Percentiles rank a stretch among this genome's conserved stretches.
phyloP scores from a whole-genome alignment of 2,113 vertebrate genomes.

The Apistogramma diplotaenia region DNA sequence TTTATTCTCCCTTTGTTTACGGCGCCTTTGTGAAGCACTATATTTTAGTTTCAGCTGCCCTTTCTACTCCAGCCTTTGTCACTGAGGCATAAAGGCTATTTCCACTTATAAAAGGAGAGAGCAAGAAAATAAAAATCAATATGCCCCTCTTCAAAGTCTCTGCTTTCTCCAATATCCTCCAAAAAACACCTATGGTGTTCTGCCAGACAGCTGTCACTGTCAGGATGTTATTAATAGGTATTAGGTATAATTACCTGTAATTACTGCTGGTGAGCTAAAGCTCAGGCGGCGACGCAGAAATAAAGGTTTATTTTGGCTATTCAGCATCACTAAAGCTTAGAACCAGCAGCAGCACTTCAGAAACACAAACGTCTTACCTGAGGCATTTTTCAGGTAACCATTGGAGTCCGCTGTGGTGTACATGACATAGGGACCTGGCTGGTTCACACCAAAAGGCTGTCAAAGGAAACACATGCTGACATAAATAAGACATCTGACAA shows the following conservation, averaged over 20 bases:
- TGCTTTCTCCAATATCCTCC: slow-evolving; percentile 1
- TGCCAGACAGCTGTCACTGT: slow-evolving; percentile 16
- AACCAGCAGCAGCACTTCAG: neutral
- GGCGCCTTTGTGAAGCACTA: neutral
- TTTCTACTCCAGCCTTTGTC: slow-evolving; percentile 20
- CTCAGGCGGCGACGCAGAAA: neutral
- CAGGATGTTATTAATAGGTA: slow-evolving; percentile 20
- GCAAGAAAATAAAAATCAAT: slow-evolving; percentile 44
- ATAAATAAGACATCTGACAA: neutral
- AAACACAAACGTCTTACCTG: slow-evolving; percentile 79
- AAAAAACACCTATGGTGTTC: slow-evolving; percentile 8
- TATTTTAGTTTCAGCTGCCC: slow-evolving; percentile 1
- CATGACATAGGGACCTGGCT: slow-evolving; percentile 96
- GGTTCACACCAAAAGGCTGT: slow-evolving; percentile 96
- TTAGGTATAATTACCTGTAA: neutral
- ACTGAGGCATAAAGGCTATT: slow-evolving; percentile 7
- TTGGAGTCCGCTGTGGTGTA: slow-evolving; percentile 95
- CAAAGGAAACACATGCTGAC: slow-evolving; percentile 25
- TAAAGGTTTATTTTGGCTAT: neutral
- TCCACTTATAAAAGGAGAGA: slow-evolving; percentile 9
- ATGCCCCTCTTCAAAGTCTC: neutral
- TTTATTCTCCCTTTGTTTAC: neutral
- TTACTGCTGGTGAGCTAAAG: neutral
- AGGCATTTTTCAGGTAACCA: slow-evolving; percentile 92
- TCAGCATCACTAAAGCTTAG: neutral